Evolutionary conservation across 1,140 invertebrate species (phyloP).

Genomic region (Glomeris maerens): DNA sequence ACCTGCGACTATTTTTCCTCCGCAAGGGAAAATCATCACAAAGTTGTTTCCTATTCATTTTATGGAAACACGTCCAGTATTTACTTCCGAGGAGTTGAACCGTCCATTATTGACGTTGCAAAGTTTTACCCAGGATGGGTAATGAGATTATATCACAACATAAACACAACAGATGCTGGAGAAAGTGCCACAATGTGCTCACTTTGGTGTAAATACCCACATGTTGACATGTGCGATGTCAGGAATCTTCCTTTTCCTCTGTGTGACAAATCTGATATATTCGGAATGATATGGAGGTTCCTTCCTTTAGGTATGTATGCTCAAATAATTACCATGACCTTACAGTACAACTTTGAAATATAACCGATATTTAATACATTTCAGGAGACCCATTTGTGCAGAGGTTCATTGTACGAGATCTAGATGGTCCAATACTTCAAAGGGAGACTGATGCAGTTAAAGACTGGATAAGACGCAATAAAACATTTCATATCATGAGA

Average conservation of each 20-base stretch:
- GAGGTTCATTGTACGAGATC: conserved; percentile 16
- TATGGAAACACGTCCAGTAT: background rate
- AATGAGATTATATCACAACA: conserved; percentile 17
- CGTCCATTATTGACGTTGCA: background rate
- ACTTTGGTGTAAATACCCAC: background rate
- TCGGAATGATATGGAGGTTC: conserved; percentile 3
- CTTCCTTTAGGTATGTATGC: background rate
- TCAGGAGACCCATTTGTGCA: conserved; percentile 15
- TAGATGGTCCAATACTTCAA: conserved; percentile 14
- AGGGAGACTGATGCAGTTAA: conserved; percentile 20
- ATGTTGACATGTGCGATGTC: background rate
- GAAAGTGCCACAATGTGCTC: background rate
- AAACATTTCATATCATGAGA: conserved; percentile 22
- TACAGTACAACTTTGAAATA: background rate
- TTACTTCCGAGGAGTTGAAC: background rate
- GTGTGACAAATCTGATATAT: background rate
- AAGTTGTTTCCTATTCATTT: background rate
- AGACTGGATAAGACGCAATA: conserved; percentile 18
- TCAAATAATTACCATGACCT: background rate
- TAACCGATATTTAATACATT: background rate
- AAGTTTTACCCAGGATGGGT: conserved; percentile 17
- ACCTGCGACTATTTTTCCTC: background rate
- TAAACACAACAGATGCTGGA: background rate
- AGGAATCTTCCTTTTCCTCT: background rate
- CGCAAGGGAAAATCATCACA: background rate